Evolutionary conservation across 2,888 invertebrate genomes (phyloP).

Genomic region (Ophion costatus): DNA sequence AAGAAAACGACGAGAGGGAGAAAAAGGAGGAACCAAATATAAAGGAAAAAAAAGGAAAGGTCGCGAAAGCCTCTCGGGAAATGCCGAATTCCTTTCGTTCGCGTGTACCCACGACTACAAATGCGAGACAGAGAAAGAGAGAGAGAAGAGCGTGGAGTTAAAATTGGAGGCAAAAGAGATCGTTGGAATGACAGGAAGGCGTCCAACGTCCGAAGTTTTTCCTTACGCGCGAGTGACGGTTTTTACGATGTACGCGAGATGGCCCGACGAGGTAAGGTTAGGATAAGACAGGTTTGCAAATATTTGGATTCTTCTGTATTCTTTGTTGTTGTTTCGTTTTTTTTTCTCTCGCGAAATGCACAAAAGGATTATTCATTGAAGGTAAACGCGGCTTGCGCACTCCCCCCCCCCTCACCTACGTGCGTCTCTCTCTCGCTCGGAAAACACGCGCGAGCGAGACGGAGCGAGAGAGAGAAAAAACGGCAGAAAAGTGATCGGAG

Average conservation of each 20-base stretch:
- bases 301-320: constrained; percentile 57
- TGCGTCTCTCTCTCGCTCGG: constrained; percentile 14
- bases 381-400: constrained; percentile 8
- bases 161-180: constrained; percentile 20
- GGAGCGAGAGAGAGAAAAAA: constrained; percentile 21
- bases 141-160: constrained; percentile 5
- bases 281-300: constrained; percentile 67
- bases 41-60: constrained; percentile 26
- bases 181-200: constrained; percentile 46
- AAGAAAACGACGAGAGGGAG: constrained; percentile 30
- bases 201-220: constrained; percentile 45
- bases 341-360: not conserved
- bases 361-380: constrained; percentile 43
- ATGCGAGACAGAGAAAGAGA: not conserved
- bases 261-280: constrained; percentile 70
- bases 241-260: constrained; percentile 22
- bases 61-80: constrained; percentile 4
- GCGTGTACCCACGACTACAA: not conserved
- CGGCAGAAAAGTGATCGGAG: constrained; percentile 22
- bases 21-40: not conserved
- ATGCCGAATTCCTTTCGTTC: not conserved
- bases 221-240: constrained; percentile 54
- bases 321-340: constrained; percentile 19
- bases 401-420: not conserved
- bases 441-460: constrained; percentile 32